Percentiles rank a stretch among this genome's conserved stretches.
Conservation (phyloP, 2,113 vertebrate genomes). For the Antechinus stuartii region DNA sequence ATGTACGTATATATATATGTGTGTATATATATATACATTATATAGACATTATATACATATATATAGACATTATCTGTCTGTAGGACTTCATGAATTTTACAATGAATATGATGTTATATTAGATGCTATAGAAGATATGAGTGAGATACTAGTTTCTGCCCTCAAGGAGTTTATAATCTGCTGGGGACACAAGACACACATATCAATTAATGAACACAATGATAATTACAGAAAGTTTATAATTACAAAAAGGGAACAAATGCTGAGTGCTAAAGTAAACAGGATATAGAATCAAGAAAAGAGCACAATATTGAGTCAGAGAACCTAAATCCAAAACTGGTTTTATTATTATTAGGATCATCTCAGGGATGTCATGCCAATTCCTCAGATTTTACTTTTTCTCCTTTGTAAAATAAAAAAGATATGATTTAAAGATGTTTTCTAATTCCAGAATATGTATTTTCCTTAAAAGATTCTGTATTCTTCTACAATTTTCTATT, state of each 20-base stretch:
- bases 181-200: neutral
- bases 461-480: neutral
- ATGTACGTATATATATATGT: no score
- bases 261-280: neutral
- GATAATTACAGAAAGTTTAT: neutral
- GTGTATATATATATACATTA: no score
- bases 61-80: neutral
- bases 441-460: neutral
- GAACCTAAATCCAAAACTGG: neutral
- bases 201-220: neutral
- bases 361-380: neutral
- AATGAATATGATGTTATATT: neutral
- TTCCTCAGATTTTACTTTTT: neutral
- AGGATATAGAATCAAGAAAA: neutral
- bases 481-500: neutral
- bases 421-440: neutral
- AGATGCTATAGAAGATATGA: neutral
- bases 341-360: neutral
- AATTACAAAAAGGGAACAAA: neutral
- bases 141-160: neutral
- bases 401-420: neutral
- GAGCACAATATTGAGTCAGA: neutral
- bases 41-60: no score
- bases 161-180: neutral
- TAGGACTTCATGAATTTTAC: neutral